Base-by-base conservation (phyloP, 2,888 invertebrate species). In the Sinohyriopsis cumingii region DNA sequence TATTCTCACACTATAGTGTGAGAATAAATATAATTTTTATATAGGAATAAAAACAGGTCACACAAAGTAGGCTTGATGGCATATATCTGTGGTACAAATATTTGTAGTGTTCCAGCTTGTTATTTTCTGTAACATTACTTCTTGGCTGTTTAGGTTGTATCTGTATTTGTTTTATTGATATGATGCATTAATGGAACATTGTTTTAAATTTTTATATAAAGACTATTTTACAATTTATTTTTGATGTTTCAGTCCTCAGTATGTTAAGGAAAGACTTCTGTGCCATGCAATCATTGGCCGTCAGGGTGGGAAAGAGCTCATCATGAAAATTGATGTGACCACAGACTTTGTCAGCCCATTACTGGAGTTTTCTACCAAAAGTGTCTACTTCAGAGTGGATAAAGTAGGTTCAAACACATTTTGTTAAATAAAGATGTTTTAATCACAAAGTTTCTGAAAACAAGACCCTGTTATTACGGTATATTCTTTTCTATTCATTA, bases 211-310 rank as follows among this genome's bases (percentile, higher is more conserved):
- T 15, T 12, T 45, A 45, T 45, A 15, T 3, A 15, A 45, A 12
- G 2, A 3, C 12, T 45, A 45, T 45, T 45, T 45, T 3, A 45
- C 9, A 45, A 45, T 45, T 45, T 45, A 12, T 45, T 45, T 45
- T 45, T 12, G 5, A 18, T 63, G 28, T 71, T 75, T 24, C 77
- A 89, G 89, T 20, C 89, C 90, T 7, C 85, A 86, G 70, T 78
- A 76, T 69, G 84, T 90, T n/a, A 82, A 84, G 55, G 90, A 90
- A 78, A 78, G 80, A 15, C 72, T 90, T 68, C 72, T 87, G 55
- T 90, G 90, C 71, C 88, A 90, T 75, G 88, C 90, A 28, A 90
- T 90, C 69, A 89, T 90, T 75, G 90, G 90, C 9, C 80, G 88
- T 55, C 84, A 87, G 67, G 90, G 89, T 20, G 90, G 90, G n/a